Percentiles rank a stretch among this genome's conserved stretches.
Conservation (phyloP, 92 coral and sea anemone genomes). For the Siderastrea radians region DNA sequence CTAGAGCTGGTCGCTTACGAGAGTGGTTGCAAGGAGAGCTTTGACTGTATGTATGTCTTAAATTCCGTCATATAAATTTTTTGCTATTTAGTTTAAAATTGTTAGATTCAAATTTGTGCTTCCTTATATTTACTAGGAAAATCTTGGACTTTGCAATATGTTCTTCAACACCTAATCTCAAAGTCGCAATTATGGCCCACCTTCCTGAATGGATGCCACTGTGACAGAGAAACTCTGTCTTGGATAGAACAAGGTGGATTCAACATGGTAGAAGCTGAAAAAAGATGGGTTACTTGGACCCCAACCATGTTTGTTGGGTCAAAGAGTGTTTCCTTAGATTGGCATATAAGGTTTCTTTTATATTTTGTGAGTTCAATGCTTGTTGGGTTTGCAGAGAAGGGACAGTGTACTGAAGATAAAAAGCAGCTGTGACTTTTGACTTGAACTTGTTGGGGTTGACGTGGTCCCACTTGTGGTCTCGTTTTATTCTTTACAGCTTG, state of each 20-base stretch:
- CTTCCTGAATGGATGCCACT: constrained; percentile 28
- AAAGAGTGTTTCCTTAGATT: neutral
- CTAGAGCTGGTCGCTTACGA: too few species aligned
- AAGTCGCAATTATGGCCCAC: constrained; percentile 42
- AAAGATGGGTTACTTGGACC: neutral
- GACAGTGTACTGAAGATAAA: neutral
- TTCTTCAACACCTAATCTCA: constrained; percentile 18
- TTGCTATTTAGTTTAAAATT: too few species aligned
- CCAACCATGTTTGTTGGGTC: neutral
- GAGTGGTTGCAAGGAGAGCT: too few species aligned
- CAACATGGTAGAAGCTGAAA: constrained; percentile 9
- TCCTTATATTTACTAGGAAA: neutral
- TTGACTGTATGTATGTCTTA: too few species aligned
- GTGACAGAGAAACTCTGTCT: constrained; percentile 26
- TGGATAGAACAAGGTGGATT: constrained; percentile 26
- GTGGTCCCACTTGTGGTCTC: too few species aligned
- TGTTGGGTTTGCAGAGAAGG: constrained; percentile 40
- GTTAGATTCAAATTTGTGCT: too few species aligned
- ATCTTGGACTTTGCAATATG: constrained; percentile 22
- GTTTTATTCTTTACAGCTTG: too few species aligned
- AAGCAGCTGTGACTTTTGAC: neutral
- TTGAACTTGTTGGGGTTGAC: too few species aligned
- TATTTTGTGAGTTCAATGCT: neutral
- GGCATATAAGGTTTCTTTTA: neutral
- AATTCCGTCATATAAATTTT: too few species aligned